These are phyloP conservation scores for Cromileptes altivelis DNA, from an alignment of 2,113 vertebrate genomes.

Conservation along the genomic window DNA sequence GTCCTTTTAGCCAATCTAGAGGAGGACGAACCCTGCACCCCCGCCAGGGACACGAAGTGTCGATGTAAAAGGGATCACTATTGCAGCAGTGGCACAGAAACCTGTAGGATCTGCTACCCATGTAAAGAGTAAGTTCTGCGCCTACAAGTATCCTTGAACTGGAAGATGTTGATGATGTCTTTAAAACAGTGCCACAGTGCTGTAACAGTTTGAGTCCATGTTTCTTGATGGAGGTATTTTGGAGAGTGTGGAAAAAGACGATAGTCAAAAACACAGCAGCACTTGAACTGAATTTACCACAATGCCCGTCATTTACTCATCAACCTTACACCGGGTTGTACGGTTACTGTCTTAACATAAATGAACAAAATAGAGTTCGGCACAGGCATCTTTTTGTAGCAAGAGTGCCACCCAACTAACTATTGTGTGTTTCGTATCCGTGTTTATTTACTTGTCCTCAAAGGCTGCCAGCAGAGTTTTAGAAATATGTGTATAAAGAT, in stretches of 20 bases:
- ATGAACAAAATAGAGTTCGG: no score
- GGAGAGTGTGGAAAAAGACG: no score
- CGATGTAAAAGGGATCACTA: slow-evolving; percentile 65
- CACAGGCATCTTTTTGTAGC: no score
- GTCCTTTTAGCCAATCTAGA: slow-evolving; percentile 62
- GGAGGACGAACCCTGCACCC: background rate
- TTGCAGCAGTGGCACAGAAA: slow-evolving; percentile 22
- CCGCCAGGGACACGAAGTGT: slow-evolving; percentile 55
- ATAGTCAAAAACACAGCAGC: no score
- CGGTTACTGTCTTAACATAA: no score
- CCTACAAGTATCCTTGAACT: background rate
- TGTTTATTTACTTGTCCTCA: background rate
- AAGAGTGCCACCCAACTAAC: no score
- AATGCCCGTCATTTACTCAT: no score
- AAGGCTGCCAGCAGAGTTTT: background rate
- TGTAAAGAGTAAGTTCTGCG: slow-evolving; percentile 73
- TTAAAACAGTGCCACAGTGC: background rate
- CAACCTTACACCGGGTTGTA: no score
- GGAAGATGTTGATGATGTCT: background rate
- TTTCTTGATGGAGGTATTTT: no score
- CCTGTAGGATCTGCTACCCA: slow-evolving; percentile 46
- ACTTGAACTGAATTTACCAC: no score
- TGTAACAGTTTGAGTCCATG: no score
- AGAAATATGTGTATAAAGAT: background rate
- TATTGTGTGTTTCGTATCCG: no score